Evolutionary conservation across 2,797 vertebrate species (phyloP).

Genomic region (Pantherophis alleghaniensis): DNA sequence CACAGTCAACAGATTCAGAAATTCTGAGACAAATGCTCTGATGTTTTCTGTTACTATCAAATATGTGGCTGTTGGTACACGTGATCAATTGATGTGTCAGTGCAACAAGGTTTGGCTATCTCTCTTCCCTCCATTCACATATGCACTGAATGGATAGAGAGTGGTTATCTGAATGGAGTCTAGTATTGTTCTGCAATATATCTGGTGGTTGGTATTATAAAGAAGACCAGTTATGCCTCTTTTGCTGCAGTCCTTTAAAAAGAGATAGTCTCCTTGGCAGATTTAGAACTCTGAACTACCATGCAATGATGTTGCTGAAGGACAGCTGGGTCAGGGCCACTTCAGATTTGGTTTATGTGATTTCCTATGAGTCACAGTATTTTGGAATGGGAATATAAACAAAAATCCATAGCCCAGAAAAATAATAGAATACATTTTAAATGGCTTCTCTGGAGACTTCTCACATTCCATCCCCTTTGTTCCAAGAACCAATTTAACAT

Average conservation of each 20-base stretch:
- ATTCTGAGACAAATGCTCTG: background rate
- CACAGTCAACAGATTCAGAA: background rate
- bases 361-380: slow-evolving; percentile 10
- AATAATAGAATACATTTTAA: slow-evolving; percentile 23
- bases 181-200: background rate
- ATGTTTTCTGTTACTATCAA: background rate
- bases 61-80: background rate
- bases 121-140: background rate
- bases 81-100: background rate
- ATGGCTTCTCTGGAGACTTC: slow-evolving; percentile 15
- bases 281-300: background rate
- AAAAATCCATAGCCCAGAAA: slow-evolving; percentile 21
- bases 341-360: background rate
- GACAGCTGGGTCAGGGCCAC: background rate
- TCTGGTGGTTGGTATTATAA: background rate
- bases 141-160: background rate
- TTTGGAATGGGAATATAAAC: slow-evolving; percentile 1
- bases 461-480: slow-evolving; percentile 30
- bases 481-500: slow-evolving; percentile 15
- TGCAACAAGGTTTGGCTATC: background rate
- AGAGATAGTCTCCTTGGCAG: background rate
- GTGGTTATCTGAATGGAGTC: background rate
- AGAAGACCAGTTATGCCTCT: background rate
- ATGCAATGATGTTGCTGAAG: background rate
- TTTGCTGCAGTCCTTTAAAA: background rate